Evolutionary conservation across 2,113 vertebrate genomes (phyloP).

Genomic region (Semnopithecus entellus): DNA sequence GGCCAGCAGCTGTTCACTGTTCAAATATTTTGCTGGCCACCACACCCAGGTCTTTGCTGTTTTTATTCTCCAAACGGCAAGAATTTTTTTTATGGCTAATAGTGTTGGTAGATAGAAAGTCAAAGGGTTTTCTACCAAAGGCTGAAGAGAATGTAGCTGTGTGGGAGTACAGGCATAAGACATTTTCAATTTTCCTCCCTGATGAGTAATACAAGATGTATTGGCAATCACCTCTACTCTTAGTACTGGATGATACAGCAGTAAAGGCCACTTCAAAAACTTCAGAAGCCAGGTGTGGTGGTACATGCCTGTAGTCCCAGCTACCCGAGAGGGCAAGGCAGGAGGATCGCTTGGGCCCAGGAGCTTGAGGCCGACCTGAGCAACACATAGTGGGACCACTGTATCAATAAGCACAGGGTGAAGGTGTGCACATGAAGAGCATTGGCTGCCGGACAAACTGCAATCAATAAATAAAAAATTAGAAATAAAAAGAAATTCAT

Average conservation of each 20-base stretch:
- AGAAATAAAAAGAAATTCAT: background rate
- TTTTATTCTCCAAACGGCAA: background rate
- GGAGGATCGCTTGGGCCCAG: background rate
- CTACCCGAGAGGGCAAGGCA: background rate
- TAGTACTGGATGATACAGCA: background rate
- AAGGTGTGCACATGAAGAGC: too few relatives aligned
- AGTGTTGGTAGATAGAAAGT: background rate
- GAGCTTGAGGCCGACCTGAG: background rate
- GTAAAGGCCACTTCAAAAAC: background rate
- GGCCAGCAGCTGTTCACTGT: background rate
- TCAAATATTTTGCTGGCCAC: rapidly evolving
- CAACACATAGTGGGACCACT: background rate
- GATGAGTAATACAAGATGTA: background rate
- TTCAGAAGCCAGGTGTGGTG: background rate
- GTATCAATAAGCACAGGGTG: too few relatives aligned
- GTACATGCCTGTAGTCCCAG: background rate
- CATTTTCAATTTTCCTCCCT: background rate
- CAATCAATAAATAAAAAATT: too few relatives aligned
- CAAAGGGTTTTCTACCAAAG: background rate
- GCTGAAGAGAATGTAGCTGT: background rate
- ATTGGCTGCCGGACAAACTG: too few relatives aligned
- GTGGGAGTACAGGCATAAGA: background rate
- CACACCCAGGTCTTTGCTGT: background rate
- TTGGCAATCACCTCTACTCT: background rate
- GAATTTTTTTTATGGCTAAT: background rate